phyloP scores from a whole-genome alignment of 2,797 vertebrate species.

The Corythornis leucogaster region DNA sequence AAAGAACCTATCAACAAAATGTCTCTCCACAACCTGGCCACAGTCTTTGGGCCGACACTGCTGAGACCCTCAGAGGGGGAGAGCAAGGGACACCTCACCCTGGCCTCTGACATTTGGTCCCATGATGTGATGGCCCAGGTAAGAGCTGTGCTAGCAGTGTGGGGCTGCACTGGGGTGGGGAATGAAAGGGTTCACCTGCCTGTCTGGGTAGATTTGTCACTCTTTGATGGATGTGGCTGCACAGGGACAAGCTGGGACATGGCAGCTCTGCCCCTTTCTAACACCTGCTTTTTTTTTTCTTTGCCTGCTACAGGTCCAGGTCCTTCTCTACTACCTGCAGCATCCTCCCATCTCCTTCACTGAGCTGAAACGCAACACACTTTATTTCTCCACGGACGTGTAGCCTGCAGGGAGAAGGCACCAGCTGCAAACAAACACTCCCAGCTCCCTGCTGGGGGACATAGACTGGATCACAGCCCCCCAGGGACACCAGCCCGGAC shows the following conservation, averaged over 20 bases:
- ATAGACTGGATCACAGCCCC: conserved; percentile 49
- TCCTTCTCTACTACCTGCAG: conserved; percentile 98
- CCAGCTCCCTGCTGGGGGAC: conserved; percentile 35
- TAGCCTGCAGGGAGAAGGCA: conserved; percentile 76
- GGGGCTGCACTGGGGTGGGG: not conserved
- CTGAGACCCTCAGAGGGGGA: conserved; percentile 95
- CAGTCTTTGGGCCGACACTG: conserved; percentile 96
- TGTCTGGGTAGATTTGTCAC: not conserved
- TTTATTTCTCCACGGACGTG: conserved; percentile 98
- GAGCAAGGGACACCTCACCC: conserved; percentile 90
- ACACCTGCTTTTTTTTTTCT: not conserved
- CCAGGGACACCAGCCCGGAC: conserved; percentile 11
- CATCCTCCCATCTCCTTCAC: conserved; percentile 93
- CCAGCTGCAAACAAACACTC: conserved; percentile 43
- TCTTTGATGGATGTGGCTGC: not conserved
- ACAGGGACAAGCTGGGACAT: not conserved
- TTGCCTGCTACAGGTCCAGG: conserved; percentile 88
- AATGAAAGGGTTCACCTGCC: not conserved
- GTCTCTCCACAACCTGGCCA: conserved; percentile 98
- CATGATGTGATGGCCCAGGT: conserved; percentile 99
- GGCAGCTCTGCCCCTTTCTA: not conserved
- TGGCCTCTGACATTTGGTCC: conserved; percentile 97
- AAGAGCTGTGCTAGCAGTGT: not conserved
- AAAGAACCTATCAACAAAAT: conserved; percentile 99
- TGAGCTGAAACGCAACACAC: conserved; percentile 96